These are phyloP conservation scores for Actinernus sp. DNA, from an alignment of 92 coral and sea anemone species.

Conservation along the genomic window DNA sequence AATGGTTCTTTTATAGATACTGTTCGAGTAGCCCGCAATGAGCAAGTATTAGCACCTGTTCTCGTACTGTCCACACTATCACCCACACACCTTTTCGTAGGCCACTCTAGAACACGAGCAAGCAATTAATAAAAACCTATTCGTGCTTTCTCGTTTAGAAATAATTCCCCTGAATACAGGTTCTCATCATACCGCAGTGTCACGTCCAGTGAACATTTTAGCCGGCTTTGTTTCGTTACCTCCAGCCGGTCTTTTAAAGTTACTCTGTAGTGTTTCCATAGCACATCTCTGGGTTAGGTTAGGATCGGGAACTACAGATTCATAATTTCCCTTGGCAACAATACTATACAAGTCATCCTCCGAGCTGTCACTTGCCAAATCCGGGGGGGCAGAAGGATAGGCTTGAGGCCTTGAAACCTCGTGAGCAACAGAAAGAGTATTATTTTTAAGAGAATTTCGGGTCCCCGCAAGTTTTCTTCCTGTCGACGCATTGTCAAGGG, in stretches of 20 bases:
- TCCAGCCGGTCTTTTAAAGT: slow-evolving; percentile 15
- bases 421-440: background rate
- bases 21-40: no score
- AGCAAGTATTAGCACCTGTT: no score
- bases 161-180: no score
- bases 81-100: no score
- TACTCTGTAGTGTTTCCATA: slow-evolving; percentile 8
- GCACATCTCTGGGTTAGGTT: slow-evolving; percentile 22
- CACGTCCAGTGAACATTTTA: slow-evolving; percentile 24
- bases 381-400: slow-evolving; percentile 79
- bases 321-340: slow-evolving; percentile 90
- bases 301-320: slow-evolving; percentile 74
- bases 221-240: slow-evolving; percentile 4
- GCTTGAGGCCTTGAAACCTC: slow-evolving; percentile 12
- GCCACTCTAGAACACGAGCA: no score
- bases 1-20: no score
- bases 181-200: slow-evolving; percentile 31
- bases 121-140: background rate
- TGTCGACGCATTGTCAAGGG: slow-evolving; percentile 69
- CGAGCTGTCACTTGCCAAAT: slow-evolving; percentile 80
- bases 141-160: background rate
- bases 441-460: slow-evolving; percentile 31
- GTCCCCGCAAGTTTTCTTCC: slow-evolving; percentile 12
- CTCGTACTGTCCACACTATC: no score
- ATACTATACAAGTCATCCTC: slow-evolving; percentile 95